Percentiles rank a stretch among this genome's conserved stretches.
Conservation (phyloP, 2,797 vertebrate species). For the Sebastes melanostomus region DNA sequence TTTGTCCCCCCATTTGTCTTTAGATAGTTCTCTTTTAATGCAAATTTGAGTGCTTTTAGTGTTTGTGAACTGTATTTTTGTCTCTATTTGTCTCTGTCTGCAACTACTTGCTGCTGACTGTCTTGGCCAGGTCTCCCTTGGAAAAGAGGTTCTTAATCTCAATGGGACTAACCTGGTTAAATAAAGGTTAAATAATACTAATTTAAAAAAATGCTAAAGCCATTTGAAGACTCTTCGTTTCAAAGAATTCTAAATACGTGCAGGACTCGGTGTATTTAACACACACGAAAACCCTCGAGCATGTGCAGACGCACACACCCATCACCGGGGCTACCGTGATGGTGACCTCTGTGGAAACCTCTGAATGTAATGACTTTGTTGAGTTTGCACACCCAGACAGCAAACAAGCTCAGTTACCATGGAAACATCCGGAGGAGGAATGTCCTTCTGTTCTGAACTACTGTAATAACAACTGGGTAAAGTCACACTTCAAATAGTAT, state of each 20-base stretch:
- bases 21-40: too few relatives aligned
- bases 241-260: neutral
- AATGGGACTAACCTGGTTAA: too few relatives aligned
- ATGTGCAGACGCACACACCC: slow-evolving; percentile 46
- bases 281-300: neutral
- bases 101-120: too few relatives aligned
- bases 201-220: too few relatives aligned
- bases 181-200: too few relatives aligned
- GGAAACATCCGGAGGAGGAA: slow-evolving; percentile 49
- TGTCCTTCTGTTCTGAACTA: slow-evolving; percentile 21
- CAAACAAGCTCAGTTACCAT: slow-evolving; percentile 52
- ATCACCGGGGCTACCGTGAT: slow-evolving; percentile 42
- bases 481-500: slow-evolving; percentile 17
- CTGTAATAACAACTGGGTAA: neutral
- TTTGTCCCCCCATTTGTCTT: too few relatives aligned
- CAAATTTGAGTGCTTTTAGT: too few relatives aligned
- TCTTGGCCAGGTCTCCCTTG: too few relatives aligned
- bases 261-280: neutral
- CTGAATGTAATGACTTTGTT: slow-evolving; percentile 44
- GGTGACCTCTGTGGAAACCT: slow-evolving; percentile 36
- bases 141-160: too few relatives aligned
- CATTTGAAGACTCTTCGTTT: neutral
- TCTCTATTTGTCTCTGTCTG: too few relatives aligned
- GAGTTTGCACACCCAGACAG: slow-evolving; percentile 52
- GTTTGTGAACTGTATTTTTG: too few relatives aligned